Base-by-base conservation (phyloP, 2,113 vertebrate species). In the Irena cyanogastra region DNA sequence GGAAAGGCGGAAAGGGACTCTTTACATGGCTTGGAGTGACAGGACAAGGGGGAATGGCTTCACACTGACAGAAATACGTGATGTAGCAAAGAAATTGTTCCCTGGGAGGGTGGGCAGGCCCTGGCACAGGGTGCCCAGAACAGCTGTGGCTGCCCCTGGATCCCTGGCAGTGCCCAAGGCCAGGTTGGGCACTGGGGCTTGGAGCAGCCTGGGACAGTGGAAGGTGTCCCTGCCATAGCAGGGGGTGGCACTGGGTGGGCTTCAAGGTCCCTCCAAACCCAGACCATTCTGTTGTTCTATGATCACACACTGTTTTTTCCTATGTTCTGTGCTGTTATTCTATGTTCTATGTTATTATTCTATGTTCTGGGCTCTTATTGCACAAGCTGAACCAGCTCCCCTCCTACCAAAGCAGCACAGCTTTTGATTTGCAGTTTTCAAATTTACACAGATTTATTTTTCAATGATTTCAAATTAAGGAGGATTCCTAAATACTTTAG, bases 241-340 rank as follows among this genome's bases (percentile, higher is more conserved):
- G 30, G 28, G 28, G 26, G 3, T 54, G 70, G 54, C 0, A 12
- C 1, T 3, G 18, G 33, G 0, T 17, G 41, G 1, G 10, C 1
- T 66, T 54, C 44, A 2, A 47, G 11, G 13, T 66, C 8, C 17
- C 4, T 52, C 16, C 42, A 6, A 47, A 11, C 11, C 3, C 39
- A 71, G 10, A 10, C 8, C 5, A 33, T 13, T 31, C 42, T 21
- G 4, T 3, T 5, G 59, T 44, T 39, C 47, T 7, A 0, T 15
- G 27, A 45, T 39, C 11, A 45, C 37, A 5, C 9, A 7, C 9
- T 31, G 52, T 13, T 27, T 57, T 44, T 19, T 19, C 13, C 9
- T 19, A 19, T 33, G 11, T 31, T 33, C 37, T 41, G 3, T 19
- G 16, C 31, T 89, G 21, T 19, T 35, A 39, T n/a, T 30, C 60